Conservation (phyloP, 2,888 invertebrate species). For the Dasysyrphus tricinctus region DNA sequence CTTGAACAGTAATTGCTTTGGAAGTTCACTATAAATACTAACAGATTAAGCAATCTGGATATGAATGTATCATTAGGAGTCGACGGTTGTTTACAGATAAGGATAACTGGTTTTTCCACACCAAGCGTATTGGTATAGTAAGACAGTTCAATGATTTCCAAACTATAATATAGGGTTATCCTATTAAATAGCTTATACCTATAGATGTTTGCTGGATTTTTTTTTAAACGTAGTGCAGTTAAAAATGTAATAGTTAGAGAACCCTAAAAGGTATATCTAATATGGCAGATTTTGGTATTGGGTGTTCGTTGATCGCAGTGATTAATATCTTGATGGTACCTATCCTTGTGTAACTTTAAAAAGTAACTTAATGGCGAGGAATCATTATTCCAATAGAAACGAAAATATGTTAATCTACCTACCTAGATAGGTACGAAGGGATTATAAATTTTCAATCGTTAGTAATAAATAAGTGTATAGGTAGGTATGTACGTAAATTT, state of each 20-base stretch:
- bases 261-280: too few species aligned
- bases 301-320: not conserved
- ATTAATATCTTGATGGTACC: too few species aligned
- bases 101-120: conserved; percentile 64
- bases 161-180: conserved; percentile 58
- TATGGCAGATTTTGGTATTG: not conserved
- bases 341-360: too few species aligned
- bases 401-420: too few species aligned
- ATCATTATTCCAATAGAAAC: too few species aligned
- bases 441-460: too few species aligned
- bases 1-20: conserved; percentile 66
- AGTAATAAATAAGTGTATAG: too few species aligned
- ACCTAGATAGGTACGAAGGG: too few species aligned
- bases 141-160: conserved; percentile 44
- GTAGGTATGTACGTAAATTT: too few species aligned
- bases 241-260: not conserved
- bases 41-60: conserved; percentile 51
- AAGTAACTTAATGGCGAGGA: too few species aligned
- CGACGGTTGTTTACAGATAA: conserved; percentile 53
- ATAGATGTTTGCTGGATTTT: conserved; percentile 2
- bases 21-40: conserved; percentile 42
- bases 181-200: conserved; percentile 59
- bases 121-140: not conserved
- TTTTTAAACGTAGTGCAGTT: not conserved
- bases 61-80: conserved; percentile 49